Percentiles rank a stretch among this genome's conserved stretches.
phyloP scores from a whole-genome alignment of 2,888 invertebrate genomes.

The Prostheceraeus crozeri region DNA sequence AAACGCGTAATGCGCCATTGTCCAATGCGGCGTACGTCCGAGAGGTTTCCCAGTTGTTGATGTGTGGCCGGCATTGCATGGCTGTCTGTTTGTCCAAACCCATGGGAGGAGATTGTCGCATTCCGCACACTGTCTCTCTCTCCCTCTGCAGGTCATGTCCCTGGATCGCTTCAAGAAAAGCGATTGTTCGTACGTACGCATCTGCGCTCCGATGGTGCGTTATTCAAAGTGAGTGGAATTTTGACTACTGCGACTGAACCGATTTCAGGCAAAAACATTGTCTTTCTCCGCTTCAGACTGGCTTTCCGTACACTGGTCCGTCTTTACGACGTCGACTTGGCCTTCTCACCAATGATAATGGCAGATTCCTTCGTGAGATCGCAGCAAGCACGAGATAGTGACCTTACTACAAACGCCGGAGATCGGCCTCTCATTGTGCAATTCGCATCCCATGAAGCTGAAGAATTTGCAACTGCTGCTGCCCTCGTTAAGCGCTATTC shows the following conservation, averaged over 20 bases:
- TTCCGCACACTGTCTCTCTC: no score
- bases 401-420: slow-evolving; percentile 59
- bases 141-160: no score
- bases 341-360: slow-evolving; percentile 92
- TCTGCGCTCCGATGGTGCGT: slow-evolving; percentile 89
- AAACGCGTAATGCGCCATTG: no score
- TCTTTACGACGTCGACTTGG: slow-evolving; percentile 75
- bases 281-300: slow-evolving; percentile 64
- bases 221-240: slow-evolving; percentile 61
- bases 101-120: no score
- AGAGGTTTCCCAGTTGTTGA: no score
- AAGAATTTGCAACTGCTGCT: slow-evolving; percentile 76
- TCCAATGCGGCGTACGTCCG: no score
- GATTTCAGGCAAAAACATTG: no score
- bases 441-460: slow-evolving; percentile 78
- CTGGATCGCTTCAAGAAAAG: neutral
- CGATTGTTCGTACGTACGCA: slow-evolving; percentile 43
- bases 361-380: slow-evolving; percentile 86
- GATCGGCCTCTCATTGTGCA: slow-evolving; percentile 83
- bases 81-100: no score
- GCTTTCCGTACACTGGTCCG: slow-evolving; percentile 70
- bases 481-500: slow-evolving; percentile 74
- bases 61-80: no score
- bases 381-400: slow-evolving; percentile 67
- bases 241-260: neutral